Conservation (phyloP, 2,113 vertebrate species). For the Marcusenius ussheri region DNA sequence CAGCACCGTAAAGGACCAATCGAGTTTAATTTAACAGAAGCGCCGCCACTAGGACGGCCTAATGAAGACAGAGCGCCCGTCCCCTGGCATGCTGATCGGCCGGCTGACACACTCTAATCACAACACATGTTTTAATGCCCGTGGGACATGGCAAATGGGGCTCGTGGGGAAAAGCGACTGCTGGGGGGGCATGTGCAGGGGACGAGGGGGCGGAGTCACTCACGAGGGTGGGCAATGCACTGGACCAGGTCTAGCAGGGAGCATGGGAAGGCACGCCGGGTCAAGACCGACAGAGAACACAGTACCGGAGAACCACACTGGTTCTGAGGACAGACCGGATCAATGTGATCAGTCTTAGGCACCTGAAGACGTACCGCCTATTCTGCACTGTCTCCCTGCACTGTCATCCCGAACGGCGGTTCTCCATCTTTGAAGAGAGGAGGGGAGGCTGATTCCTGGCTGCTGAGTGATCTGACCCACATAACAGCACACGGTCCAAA, state of each 20-base stretch:
- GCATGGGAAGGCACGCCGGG: background rate
- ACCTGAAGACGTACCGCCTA: background rate
- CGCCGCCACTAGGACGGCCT: background rate
- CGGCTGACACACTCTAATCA: background rate
- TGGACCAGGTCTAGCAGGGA: background rate
- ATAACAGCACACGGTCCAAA: background rate
- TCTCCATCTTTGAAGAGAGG: background rate
- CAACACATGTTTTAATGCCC: background rate
- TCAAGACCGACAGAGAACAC: background rate
- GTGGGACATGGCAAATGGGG: background rate
- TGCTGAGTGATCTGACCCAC: background rate
- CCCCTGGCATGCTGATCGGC: background rate
- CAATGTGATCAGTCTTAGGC: background rate
- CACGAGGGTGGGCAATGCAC: background rate
- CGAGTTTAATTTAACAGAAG: constrained; percentile 7
- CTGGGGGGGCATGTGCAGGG: background rate
- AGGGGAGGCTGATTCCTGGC: background rate
- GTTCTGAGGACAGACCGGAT: background rate
- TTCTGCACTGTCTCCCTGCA: background rate
- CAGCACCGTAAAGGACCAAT: background rate
- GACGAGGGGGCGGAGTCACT: background rate
- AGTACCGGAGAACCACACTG: background rate
- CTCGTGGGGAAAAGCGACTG: background rate
- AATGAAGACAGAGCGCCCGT: constrained; percentile 8
- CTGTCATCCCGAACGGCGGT: background rate